A percentile compares a stretch with the other conserved stretches of the same genome.
These are phyloP conservation scores for Lissonota sp. DNA, from an alignment of 2,888 invertebrate genomes.

Conservation along the genomic window DNA sequence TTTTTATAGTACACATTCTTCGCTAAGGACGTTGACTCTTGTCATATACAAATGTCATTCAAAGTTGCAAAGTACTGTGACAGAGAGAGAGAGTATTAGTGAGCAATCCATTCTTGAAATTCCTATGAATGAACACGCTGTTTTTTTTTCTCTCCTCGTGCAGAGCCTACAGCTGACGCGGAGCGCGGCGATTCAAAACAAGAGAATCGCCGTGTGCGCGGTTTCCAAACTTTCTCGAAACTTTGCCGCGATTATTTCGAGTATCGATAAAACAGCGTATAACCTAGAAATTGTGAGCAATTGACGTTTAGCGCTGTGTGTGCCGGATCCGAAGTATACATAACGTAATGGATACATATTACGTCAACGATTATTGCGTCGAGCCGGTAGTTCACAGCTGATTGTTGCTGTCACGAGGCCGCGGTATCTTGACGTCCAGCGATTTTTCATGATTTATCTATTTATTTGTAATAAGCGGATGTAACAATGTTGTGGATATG, in stretches of 20 bases:
- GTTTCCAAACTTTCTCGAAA: conserved; percentile 42
- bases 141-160: neutral
- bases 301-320: neutral
- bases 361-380: conserved; percentile 31
- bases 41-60: conserved; percentile 8
- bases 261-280: conserved; percentile 1
- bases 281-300: conserved; percentile 5
- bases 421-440: conserved; percentile 26
- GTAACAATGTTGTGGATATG: too few relatives aligned
- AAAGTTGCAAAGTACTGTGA: conserved; percentile 8
- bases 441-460: conserved; percentile 31
- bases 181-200: conserved; percentile 16
- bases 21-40: neutral
- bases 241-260: neutral
- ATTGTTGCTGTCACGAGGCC: conserved; percentile 21
- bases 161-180: conserved; percentile 53
- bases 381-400: conserved; percentile 49
- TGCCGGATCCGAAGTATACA: neutral
- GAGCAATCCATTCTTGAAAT: conserved; percentile 43
- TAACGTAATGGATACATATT: conserved; percentile 24
- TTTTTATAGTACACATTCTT: conserved; percentile 12
- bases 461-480: neutral
- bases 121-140: conserved; percentile 44
- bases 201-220: neutral
- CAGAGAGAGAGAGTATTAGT: neutral